A percentile compares a stretch with the other conserved stretches of the same genome.
phyloP scores from a whole-genome alignment of 2,797 vertebrate genomes.

The Sebastolobus altivelis region DNA sequence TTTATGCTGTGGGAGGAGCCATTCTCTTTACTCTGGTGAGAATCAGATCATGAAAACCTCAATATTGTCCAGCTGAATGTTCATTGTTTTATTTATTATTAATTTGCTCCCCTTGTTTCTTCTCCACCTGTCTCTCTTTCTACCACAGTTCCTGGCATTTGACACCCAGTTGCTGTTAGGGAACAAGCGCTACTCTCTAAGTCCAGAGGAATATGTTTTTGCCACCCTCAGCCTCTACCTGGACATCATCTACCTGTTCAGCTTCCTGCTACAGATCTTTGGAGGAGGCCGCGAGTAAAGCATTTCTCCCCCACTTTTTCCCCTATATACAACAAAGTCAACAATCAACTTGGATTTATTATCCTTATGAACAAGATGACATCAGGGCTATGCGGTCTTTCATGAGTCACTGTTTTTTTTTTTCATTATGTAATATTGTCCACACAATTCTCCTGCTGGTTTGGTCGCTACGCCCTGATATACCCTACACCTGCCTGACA shows the following conservation, averaged over 20 bases:
- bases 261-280: conserved; percentile 91
- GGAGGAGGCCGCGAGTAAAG: conserved; percentile 83
- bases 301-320: too few species aligned
- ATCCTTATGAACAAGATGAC: neutral
- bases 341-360: conserved; percentile 5
- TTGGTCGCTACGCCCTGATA: neutral
- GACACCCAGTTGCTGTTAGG: conserved; percentile 96
- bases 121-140: neutral
- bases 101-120: neutral
- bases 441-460: conserved; percentile 11
- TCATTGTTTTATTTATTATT: neutral
- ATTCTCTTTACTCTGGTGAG: conserved; percentile 94
- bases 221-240: conserved; percentile 95
- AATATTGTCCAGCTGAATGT: neutral
- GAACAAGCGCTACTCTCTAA: conserved; percentile 89
- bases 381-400: neutral
- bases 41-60: neutral
- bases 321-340: neutral
- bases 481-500: neutral
- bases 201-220: conserved; percentile 95
- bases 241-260: conserved; percentile 96
- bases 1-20: conserved; percentile 91
- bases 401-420: neutral
- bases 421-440: neutral
- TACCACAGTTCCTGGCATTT: conserved; percentile 92